Conservation (phyloP, 2,797 vertebrate genomes). For the Rhinoraja longicauda region DNA sequence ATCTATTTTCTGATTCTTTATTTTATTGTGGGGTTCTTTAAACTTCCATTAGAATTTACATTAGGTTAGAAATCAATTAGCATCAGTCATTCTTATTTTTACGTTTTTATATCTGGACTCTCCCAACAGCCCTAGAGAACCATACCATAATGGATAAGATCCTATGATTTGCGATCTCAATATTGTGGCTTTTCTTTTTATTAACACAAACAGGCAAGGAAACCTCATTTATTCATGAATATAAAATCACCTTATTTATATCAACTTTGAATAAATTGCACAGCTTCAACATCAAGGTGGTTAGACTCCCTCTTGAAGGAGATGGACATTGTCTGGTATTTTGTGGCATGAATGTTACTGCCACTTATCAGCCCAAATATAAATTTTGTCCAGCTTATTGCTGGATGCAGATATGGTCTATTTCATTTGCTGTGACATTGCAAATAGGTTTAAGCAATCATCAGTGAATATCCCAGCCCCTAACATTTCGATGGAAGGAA, state of each 20-base stretch:
- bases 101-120: too few relatives aligned
- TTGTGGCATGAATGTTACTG: too few relatives aligned
- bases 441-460: too few relatives aligned
- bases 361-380: too few relatives aligned
- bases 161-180: neutral
- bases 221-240: neutral
- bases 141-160: too few relatives aligned
- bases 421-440: too few relatives aligned
- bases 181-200: neutral
- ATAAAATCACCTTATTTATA: neutral
- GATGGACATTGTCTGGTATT: too few relatives aligned
- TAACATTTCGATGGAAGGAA: too few relatives aligned
- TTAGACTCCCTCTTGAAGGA: neutral
- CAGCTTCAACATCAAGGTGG: neutral
- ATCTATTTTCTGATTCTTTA: conserved; percentile 63
- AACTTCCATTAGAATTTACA: neutral
- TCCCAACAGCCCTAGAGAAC: neutral
- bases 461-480: too few relatives aligned
- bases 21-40: conserved; percentile 44
- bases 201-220: neutral
- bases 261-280: neutral
- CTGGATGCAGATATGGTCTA: too few relatives aligned
- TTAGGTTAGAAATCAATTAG: neutral
- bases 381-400: too few relatives aligned
- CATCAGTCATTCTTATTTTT: neutral